Base-by-base conservation (phyloP, 2,888 invertebrate genomes). In the Cataglyphis cursor region DNA sequence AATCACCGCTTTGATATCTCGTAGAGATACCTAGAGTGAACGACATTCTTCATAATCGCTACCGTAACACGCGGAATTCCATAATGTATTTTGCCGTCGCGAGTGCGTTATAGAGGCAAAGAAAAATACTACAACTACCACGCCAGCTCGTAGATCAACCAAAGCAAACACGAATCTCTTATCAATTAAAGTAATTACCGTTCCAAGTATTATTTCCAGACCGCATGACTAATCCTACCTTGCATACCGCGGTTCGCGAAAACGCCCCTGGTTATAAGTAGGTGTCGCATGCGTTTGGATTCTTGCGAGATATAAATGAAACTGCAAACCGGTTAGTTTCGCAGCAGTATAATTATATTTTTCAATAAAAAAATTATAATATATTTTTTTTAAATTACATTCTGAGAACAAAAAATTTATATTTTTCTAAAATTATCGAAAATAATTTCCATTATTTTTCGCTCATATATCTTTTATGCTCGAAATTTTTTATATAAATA, bases 11-110 rank as follows among this genome's bases (percentile, higher is more conserved):
- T 57, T 21, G 18, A 24, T 72, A 78, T 78, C 78, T 44, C 78
- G 18, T 10, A 21, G 59, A 78, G 51, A 78, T 78, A 18, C 57
- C 57, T 70, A 35, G 35, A 44, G 31, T 24, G 21, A 80, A 72
- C 59, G 78, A 80, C 78, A 80, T 72, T 80, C 59, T 72, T 72
- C 78, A 24, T 59, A 72, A 72, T 44, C 44, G 78, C 78, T 72
- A 80, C 78, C 44, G 78, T 80, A 80, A 80, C 78, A 80, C 78
- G 59, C 78, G 78, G 59, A 78, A 78, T 78, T 78, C 78, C 78
- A 59, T 44, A 24, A 48, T 12, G 35, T 38, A 72, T 59, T 54
- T 54, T 59, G 73, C 31, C 44, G 73, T 57, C 44, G 78, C 73
- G 57, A 41, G 57, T 41, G 31, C 72, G 31, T n/a, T 35, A 24